phyloP scores from a whole-genome alignment of 2,888 invertebrate genomes.

The Lepidocyrtinus sp. region DNA sequence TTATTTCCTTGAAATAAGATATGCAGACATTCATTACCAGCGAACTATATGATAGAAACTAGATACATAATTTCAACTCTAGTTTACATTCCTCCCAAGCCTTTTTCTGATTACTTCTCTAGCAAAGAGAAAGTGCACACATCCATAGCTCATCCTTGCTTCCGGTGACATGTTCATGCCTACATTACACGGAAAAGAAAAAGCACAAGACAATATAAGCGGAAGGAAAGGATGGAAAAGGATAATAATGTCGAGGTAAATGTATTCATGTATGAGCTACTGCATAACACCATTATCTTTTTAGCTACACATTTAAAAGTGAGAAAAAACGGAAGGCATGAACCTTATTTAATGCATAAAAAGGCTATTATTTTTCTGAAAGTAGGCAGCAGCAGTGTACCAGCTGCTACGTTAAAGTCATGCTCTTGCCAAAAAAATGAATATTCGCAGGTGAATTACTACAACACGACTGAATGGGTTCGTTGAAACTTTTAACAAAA shows the following conservation, averaged over 20 bases:
- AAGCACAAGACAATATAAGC: not conserved
- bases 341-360: not conserved
- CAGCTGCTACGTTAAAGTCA: not conserved
- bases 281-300: not conserved
- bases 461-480: not conserved
- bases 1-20: conserved; percentile 29
- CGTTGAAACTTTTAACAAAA: not conserved
- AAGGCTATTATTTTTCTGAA: not conserved
- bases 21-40: conserved; percentile 28
- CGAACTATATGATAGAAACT: conserved; percentile 30
- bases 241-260: not conserved
- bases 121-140: not conserved
- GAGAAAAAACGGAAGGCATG: not conserved
- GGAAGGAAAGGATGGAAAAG: not conserved
- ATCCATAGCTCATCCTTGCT: conserved; percentile 32
- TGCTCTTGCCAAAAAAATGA: conserved; percentile 30
- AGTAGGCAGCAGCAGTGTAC: not conserved
- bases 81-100: not conserved
- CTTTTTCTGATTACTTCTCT: not conserved
- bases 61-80: not conserved
- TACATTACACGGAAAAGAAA: conserved; percentile 9
- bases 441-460: conserved; percentile 52
- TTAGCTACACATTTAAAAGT: not conserved
- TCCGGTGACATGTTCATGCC: conserved; percentile 48
- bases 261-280: not conserved